Conservation (phyloP, 2,888 invertebrate species). For the Oxystoma pomonae region DNA sequence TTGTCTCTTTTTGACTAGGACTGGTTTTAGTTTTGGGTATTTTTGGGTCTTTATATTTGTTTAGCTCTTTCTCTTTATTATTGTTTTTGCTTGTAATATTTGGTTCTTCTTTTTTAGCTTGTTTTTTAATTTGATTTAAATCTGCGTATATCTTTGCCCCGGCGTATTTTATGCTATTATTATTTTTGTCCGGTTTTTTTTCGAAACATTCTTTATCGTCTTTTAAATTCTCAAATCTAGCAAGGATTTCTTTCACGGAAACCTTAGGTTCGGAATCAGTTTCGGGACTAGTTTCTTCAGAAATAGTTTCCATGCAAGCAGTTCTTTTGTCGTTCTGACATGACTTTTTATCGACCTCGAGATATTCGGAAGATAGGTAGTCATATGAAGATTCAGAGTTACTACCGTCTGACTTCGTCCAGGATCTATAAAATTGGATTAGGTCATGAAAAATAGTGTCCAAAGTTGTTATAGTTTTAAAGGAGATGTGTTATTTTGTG, state of each 20-base stretch:
- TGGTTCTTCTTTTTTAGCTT: neutral
- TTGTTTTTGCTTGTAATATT: neutral
- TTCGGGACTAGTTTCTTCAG: slow-evolving; percentile 55
- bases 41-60: neutral
- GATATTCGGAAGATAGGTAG: slow-evolving; percentile 27
- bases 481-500: too few species aligned
- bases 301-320: slow-evolving; percentile 69
- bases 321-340: slow-evolving; percentile 28
- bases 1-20: too few species aligned
- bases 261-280: slow-evolving; percentile 66
- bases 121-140: neutral
- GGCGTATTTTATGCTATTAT: slow-evolving; percentile 9
- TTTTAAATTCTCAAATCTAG: slow-evolving; percentile 64
- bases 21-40: neutral
- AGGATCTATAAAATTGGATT: too few species aligned
- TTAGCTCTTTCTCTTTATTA: neutral
- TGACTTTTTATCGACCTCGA: slow-evolving; percentile 19
- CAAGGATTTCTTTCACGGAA: slow-evolving; percentile 77
- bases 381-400: slow-evolving; percentile 39
- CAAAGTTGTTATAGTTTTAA: too few species aligned
- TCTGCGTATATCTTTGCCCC: neutral
- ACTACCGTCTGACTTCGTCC: slow-evolving; percentile 32
- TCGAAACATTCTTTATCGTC: slow-evolving; percentile 44
- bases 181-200: slow-evolving; percentile 18
- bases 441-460: too few species aligned